These are phyloP conservation scores for Ctenochaetus hawaiiensis DNA, from an alignment of 2,797 vertebrate genomes.

Conservation along the genomic window DNA sequence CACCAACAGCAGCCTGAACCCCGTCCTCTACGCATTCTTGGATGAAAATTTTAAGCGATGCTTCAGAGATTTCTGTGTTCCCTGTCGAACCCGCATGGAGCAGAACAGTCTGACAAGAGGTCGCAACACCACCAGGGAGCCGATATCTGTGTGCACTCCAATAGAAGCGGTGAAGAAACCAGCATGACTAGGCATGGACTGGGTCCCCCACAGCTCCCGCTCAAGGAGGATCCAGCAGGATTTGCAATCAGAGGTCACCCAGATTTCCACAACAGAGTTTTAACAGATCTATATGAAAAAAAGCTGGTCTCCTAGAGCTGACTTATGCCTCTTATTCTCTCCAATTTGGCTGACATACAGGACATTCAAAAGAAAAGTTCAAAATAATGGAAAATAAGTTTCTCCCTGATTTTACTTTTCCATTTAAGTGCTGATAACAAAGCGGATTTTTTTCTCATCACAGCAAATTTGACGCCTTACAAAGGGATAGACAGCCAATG, in stretches of 20 bases:
- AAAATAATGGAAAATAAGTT: constrained; percentile 6
- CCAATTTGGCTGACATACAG: constrained; percentile 18
- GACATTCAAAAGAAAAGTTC: constrained; percentile 3
- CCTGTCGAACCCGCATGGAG: constrained; percentile 82
- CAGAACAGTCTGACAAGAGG: constrained; percentile 84
- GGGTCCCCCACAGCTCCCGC: constrained; percentile 78
- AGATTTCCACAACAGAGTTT: constrained; percentile 89
- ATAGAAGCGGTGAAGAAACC: constrained; percentile 84
- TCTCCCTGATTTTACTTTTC: constrained; percentile 4
- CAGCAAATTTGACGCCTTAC: constrained; percentile 5
- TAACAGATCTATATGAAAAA: constrained; percentile 59
- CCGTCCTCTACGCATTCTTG: constrained; percentile 93
- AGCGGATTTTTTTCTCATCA: background rate
- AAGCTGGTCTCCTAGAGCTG: background rate
- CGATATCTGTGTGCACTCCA: constrained; percentile 87
- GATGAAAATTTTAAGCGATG: constrained; percentile 97
- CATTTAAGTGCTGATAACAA: background rate
- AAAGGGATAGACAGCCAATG: constrained; percentile 4
- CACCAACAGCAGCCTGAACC: constrained; percentile 97
- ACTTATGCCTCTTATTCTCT: background rate
- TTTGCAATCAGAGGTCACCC: constrained; percentile 86
- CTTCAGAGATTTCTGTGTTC: constrained; percentile 93
- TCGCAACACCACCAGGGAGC: constrained; percentile 85
- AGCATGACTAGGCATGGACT: constrained; percentile 89
- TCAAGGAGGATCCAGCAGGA: constrained; percentile 79